Conservation (phyloP, 2,113 vertebrate genomes). For the Phalacrocorax brasilianus region DNA sequence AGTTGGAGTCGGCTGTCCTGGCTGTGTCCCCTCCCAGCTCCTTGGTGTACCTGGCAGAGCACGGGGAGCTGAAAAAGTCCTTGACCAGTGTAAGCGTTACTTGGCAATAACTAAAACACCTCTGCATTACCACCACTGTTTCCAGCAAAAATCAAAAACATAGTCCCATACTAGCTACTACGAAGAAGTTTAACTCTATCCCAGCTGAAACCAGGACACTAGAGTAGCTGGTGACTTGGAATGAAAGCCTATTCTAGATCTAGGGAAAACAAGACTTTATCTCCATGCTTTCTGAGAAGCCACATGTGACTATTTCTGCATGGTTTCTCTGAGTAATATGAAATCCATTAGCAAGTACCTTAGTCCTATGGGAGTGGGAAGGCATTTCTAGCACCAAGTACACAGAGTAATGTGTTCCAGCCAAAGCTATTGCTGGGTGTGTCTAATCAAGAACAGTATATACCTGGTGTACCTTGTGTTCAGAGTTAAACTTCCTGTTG, state of each 20-base stretch:
- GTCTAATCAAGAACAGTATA: neutral
- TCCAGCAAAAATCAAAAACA: too few species aligned
- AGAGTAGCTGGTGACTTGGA: neutral
- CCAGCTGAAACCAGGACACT: too few species aligned
- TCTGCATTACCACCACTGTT: too few species aligned
- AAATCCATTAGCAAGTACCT: neutral
- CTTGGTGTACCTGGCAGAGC: too few species aligned
- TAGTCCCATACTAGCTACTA: too few species aligned
- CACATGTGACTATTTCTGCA: neutral
- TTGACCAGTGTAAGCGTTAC: too few species aligned
- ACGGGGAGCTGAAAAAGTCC: too few species aligned
- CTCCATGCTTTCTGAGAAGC: neutral
- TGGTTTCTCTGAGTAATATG: neutral
- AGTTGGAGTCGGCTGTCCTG: too few species aligned
- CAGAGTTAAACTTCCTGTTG: neutral
- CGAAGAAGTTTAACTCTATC: too few species aligned
- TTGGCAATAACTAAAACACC: too few species aligned
- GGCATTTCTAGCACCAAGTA: neutral
- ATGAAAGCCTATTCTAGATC: neutral
- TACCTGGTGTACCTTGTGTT: neutral
- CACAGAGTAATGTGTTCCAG: neutral
- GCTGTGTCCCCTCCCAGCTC: too few species aligned
- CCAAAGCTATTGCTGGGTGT: neutral
- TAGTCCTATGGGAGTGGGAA: neutral
- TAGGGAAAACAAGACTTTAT: neutral